Evolutionary conservation across 2,113 vertebrate species (phyloP).

Genomic region (Toxotes jaculatrix): DNA sequence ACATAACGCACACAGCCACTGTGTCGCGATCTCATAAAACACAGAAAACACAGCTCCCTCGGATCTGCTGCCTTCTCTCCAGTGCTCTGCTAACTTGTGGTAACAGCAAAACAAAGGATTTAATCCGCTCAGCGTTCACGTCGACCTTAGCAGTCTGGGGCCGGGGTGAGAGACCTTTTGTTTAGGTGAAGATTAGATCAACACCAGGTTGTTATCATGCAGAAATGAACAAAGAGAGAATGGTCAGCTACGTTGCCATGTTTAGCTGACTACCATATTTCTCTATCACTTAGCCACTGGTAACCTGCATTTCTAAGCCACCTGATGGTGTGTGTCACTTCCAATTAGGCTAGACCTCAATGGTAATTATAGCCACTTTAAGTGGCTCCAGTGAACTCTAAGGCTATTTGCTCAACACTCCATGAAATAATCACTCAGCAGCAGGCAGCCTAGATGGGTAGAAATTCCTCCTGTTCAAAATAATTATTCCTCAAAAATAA

Average conservation of each 20-base stretch:
- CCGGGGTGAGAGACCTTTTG: constrained; percentile 34
- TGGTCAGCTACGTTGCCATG: constrained; percentile 16
- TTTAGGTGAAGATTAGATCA: constrained; percentile 49
- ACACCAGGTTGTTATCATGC: constrained; percentile 34
- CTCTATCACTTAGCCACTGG: constrained; percentile 38
- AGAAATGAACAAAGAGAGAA: constrained; percentile 29
- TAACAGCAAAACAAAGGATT: constrained; percentile 63
- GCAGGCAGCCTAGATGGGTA: background rate
- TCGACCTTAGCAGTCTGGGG: constrained; percentile 33
- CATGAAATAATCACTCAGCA: constrained; percentile 63
- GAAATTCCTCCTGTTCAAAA: constrained; percentile 6
- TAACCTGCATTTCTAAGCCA: constrained; percentile 73
- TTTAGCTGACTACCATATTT: constrained; percentile 44
- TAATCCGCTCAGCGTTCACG: constrained; percentile 66
- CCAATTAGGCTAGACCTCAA: constrained; percentile 82
- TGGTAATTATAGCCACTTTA: constrained; percentile 81
- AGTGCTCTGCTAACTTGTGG: constrained; percentile 25
- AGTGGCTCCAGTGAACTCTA: constrained; percentile 66
- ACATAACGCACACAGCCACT: constrained; percentile 63
- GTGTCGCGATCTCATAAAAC: constrained; percentile 23
- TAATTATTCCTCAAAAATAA: background rate
- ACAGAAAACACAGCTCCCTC: constrained; percentile 10
- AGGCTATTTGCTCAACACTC: constrained; percentile 64
- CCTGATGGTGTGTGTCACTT: constrained; percentile 87
- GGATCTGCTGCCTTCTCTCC: constrained; percentile 6